phyloP scores from a whole-genome alignment of 2,113 vertebrate species.

The Callaeas wilsoni region DNA sequence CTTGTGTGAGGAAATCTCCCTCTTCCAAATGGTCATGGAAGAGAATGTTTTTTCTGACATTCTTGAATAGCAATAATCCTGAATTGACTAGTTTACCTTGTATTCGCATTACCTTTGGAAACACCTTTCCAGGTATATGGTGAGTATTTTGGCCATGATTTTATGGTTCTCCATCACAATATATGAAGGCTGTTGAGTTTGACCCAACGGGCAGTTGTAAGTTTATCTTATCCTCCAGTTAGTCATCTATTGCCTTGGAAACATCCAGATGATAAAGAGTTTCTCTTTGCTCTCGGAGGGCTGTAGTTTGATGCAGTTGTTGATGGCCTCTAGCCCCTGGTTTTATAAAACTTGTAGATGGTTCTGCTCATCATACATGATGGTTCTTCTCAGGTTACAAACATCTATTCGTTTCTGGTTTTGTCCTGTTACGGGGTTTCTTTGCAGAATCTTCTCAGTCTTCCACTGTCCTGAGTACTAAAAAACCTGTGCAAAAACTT shows the following conservation, averaged over 20 bases:
- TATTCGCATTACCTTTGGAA: neutral
- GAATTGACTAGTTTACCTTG: fast-evolving
- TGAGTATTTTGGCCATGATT: neutral
- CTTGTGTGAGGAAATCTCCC: neutral
- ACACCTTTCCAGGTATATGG: neutral
- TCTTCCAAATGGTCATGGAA: neutral
- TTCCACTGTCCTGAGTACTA: neutral
- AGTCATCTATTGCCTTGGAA: neutral
- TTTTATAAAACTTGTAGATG: neutral
- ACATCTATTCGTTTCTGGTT: neutral
- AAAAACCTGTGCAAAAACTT: neutral
- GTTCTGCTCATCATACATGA: neutral
- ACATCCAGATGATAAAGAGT: neutral
- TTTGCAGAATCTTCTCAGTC: neutral
- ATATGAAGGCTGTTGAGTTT: neutral
- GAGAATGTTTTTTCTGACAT: neutral
- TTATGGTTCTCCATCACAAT: neutral
- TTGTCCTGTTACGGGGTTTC: neutral
- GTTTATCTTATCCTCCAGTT: neutral
- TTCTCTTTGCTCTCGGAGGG: neutral
- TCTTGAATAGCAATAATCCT: neutral
- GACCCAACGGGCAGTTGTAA: neutral
- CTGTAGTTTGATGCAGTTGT: neutral
- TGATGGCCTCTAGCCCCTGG: neutral
- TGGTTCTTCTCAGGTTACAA: neutral